Conservation (phyloP, 2,888 invertebrate genomes). For the Caenorhabditis macrosperma region DNA sequence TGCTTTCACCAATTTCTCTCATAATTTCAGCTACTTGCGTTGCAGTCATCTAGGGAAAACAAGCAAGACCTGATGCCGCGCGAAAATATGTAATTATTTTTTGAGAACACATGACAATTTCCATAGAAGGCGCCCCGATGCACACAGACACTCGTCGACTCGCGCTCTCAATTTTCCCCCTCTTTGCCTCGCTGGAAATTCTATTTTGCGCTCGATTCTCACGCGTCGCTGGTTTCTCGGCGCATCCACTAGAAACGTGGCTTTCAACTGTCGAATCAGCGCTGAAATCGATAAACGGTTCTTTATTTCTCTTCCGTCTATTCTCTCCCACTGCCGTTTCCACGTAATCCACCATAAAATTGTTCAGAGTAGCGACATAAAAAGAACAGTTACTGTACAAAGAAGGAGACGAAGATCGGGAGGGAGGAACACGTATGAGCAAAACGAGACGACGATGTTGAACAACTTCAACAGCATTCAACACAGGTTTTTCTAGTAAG, state of each 20-base stretch:
- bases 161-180: slow-evolving; percentile 18
- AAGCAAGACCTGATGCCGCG: not conserved
- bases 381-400: slow-evolving; percentile 27
- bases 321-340: not conserved
- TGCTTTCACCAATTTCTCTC: not conserved
- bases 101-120: slow-evolving; percentile 17
- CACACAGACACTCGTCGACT: slow-evolving; percentile 27
- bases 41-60: not conserved
- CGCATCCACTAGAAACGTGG: slow-evolving; percentile 10
- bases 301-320: not conserved
- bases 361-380: slow-evolving; percentile 25
- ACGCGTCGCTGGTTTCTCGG: slow-evolving; percentile 4
- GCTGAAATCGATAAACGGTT: slow-evolving; percentile 20
- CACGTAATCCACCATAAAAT: slow-evolving; percentile 5
- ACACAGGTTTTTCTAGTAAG: slow-evolving; percentile 37
- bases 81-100: slow-evolving; percentile 33
- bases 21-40: not conserved
- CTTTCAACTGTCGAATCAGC: not conserved
- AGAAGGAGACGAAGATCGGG: slow-evolving; percentile 6
- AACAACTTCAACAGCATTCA: slow-evolving; percentile 20
- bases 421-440: slow-evolving; percentile 32
- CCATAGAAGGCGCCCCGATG: slow-evolving; percentile 7
- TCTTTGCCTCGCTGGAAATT: slow-evolving; percentile 38
- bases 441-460: slow-evolving; percentile 10
- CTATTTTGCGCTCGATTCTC: not conserved